A percentile compares a stretch with the other conserved stretches of the same genome.
These are phyloP conservation scores for Thumatha senex DNA, from an alignment of 2,888 invertebrate genomes.

Conservation along the genomic window DNA sequence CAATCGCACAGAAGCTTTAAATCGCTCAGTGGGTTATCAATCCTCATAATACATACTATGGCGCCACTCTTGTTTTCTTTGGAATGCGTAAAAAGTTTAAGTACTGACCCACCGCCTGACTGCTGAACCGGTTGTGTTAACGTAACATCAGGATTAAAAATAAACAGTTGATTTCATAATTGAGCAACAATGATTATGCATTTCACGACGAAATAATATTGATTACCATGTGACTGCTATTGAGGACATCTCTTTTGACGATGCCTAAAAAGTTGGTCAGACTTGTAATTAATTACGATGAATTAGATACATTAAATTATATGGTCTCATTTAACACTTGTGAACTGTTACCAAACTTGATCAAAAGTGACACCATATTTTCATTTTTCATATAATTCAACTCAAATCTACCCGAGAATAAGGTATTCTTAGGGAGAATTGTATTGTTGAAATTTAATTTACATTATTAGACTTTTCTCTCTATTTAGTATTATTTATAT, in stretches of 20 bases:
- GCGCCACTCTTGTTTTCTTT: slow-evolving; percentile 60
- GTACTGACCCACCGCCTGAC: slow-evolving; percentile 17
- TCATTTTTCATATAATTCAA: no score
- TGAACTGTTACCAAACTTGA: no score
- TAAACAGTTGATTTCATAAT: slow-evolving; percentile 43
- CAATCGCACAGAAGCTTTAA: slow-evolving; percentile 55
- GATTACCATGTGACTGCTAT: slow-evolving; percentile 28
- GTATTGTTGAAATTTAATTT: no score
- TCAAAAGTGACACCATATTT: no score
- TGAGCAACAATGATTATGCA: slow-evolving; percentile 45
- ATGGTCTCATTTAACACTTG: not conserved
- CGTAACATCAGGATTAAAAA: slow-evolving; percentile 40
- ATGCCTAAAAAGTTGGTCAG: slow-evolving; percentile 13
- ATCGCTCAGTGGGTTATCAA: slow-evolving; percentile 47
- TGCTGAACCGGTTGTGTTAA: slow-evolving; percentile 36
- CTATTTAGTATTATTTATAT: no score
- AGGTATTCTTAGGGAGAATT: no score
- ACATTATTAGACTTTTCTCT: no score
- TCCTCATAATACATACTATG: slow-evolving; percentile 40
- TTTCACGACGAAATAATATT: slow-evolving; percentile 30
- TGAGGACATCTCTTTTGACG: slow-evolving; percentile 16
- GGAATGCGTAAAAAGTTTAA: slow-evolving; percentile 50
- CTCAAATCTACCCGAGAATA: no score
- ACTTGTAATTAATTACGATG: slow-evolving; percentile 5
- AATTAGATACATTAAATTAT: slow-evolving; percentile 4